Base-by-base conservation (phyloP, 2,888 invertebrate genomes). In the Drosophila kanekoi region DNA sequence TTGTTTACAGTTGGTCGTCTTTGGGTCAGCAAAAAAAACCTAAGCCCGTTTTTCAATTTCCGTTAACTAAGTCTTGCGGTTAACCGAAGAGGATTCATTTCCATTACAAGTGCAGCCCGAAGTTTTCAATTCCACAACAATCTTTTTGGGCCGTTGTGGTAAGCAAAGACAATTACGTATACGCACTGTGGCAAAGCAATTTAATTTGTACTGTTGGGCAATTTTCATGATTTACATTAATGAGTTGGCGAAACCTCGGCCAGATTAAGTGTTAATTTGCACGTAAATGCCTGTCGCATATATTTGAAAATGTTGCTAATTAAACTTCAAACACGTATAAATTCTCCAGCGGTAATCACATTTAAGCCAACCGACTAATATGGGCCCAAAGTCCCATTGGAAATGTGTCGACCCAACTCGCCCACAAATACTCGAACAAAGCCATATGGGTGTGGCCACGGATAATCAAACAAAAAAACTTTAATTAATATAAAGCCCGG, bases 41-140 rank as follows among this genome's bases (percentile, higher is more conserved):
- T 79, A 65, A 77, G 75, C 57, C 77, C 83, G 77, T 80, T 88
- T 84, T 83, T 88, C 84, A 88, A 84, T 84, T 84, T 84, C 84
- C 87, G 84, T 59, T 72, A 65, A 58, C 69, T 59, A 77, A 85
- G 77, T 77, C 77, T 60, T 77, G 83, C 61, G 83, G 83, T 74
- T 72, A 47, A 62, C 61, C 68, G 20, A 44, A 56, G 45, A 37
- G 57, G 56, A 37, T 74, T 61, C 18, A 35, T 62, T 45, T 57
- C 38, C 28, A 52, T 40, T 48, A 6, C 18, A 43, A 58, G 37
- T 33, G 48, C 9, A 14, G 14, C 13, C 32, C 37, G 1, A 40
- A 53, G 45, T 69, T 70, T 58, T 37, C 8, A n/a, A 35, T 35
- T 47, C n/a, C 9, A 45, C 35, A 38, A 57, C 49, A 63, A 54